Evolutionary conservation across 1,140 invertebrate species (phyloP), one percentile per base, ranked within the genome.

Genomic region (Trichonephila clavata): DNA sequence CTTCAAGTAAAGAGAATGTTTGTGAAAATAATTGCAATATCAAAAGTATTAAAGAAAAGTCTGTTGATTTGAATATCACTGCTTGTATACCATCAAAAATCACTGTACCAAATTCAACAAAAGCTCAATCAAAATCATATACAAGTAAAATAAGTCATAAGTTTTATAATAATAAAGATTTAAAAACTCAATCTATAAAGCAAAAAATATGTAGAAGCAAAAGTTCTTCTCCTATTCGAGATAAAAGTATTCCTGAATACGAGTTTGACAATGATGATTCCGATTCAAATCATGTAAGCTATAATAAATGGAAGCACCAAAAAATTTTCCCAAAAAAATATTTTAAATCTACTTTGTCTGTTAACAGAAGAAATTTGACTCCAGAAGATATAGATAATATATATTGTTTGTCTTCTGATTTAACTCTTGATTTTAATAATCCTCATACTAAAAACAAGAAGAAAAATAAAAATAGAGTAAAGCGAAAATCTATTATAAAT

Each of bases 231-330:
- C 50, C 81, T n/a, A 24, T 7, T 84, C 50, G 50, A 84, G n/a
- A 59, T 59, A 84, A 84, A 84, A 59, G 21, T 57, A 27, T 84
- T 84, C 50, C 8, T 84, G 81, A 84, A 24, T 84, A 84, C 24
- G 81, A 84, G 24, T 84, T 84, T 59, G 57, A 84, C 20, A 59
- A 21, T 84, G 57, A 59, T 59, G 81, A 84, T 21, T 50, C 43
- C 13, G 20, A 84, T 84, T 84, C 81, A 84, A 57, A 84, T 14
- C 21, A 21, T 14, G n/a, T 84, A 14, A 84, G 81, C 21, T 84
- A 84, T 59, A 84, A 24, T 27, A 84, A 84, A n/a, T 84, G 81
- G 81, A 50, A 59, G 50, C 50, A 59, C 50, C 81, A 84, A 18
- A 84, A 84, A n/a, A 27, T n/a, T 57, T 24, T 24, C 7, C 20